These are phyloP conservation scores for Mycetomoellerius zeteki DNA, from an alignment of 1,140 invertebrate species.

Conservation along the genomic window DNA sequence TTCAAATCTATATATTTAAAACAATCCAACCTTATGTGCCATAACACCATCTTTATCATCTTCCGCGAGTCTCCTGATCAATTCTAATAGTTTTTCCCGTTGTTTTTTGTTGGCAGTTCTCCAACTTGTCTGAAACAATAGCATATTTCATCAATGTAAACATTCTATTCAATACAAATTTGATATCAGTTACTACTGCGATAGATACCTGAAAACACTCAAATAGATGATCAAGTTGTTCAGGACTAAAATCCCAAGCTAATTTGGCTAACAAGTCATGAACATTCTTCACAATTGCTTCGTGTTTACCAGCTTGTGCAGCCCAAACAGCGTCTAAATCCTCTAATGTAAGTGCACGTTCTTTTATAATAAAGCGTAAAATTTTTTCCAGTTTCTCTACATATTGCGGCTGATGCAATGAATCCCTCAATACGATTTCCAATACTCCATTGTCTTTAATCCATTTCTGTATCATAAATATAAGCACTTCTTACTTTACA, in stretches of 20 bases:
- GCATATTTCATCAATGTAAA: slow-evolving; percentile 32
- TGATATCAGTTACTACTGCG: neutral
- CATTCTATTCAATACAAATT: neutral
- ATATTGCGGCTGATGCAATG: slow-evolving; percentile 98
- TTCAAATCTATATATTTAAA: neutral
- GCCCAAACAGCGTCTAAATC: slow-evolving; percentile 98
- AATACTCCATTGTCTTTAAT: slow-evolving; percentile 98
- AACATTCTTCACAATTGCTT: slow-evolving; percentile 98
- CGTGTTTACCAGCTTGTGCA: slow-evolving; percentile 97
- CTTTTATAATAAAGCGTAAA: slow-evolving; percentile 98
- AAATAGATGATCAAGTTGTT: slow-evolving; percentile 98
- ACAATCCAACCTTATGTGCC: slow-evolving; percentile 94
- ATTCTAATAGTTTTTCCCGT: slow-evolving; percentile 97
- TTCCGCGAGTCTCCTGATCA: slow-evolving; percentile 97
- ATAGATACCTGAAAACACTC: slow-evolving; percentile 96
- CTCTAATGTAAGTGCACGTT: slow-evolving; percentile 95
- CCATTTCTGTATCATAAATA: slow-evolving; percentile 91
- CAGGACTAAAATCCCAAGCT: slow-evolving; percentile 99
- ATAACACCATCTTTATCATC: slow-evolving; percentile 99
- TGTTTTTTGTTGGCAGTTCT: slow-evolving; percentile 98
- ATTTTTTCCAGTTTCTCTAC: slow-evolving; percentile 99
- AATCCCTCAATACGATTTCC: slow-evolving; percentile 98
- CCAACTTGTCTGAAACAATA: slow-evolving; percentile 93
- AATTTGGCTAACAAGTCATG: slow-evolving; percentile 98
- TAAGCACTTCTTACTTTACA: slow-evolving; percentile 34